Conservation (phyloP, 2,888 invertebrate species). For the Scrobipalpa atriplicella region DNA sequence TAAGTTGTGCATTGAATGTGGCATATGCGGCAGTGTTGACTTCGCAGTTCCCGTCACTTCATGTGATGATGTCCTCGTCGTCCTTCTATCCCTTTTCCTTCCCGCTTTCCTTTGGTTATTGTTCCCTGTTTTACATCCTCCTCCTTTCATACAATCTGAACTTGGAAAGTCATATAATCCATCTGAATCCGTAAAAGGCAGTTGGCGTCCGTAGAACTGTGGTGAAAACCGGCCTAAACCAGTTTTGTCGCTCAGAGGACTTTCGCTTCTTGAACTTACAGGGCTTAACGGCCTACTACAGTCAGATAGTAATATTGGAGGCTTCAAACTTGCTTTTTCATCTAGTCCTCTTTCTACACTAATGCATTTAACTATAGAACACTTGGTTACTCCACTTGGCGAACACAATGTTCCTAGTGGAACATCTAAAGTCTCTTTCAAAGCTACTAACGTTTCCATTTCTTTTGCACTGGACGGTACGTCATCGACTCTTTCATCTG, state of each 20-base stretch:
- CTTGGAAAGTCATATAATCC: constrained; percentile 91
- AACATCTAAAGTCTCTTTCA: constrained; percentile 74
- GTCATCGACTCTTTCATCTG: constrained; percentile 88
- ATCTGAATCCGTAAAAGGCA: constrained; percentile 91
- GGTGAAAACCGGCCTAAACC: constrained; percentile 87
- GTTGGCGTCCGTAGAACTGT: constrained; percentile 86
- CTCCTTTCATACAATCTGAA: constrained; percentile 85
- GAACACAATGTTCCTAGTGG: constrained; percentile 70
- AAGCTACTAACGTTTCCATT: constrained; percentile 68
- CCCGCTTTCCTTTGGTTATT: constrained; percentile 84
- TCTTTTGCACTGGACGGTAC: constrained; percentile 88
- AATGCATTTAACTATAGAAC: constrained; percentile 80
- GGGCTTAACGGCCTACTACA: constrained; percentile 85
- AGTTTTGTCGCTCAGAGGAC: constrained; percentile 89
- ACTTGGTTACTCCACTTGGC: constrained; percentile 77
- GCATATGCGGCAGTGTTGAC: constrained; percentile 79
- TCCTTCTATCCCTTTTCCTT: constrained; percentile 84
- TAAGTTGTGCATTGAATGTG: constrained; percentile 81
- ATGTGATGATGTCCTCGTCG: constrained; percentile 76
- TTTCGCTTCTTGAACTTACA: constrained; percentile 90
- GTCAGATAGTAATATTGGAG: constrained; percentile 82
- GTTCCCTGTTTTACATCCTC: constrained; percentile 74
- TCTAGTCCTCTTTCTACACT: constrained; percentile 82
- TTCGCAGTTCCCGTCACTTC: constrained; percentile 76
- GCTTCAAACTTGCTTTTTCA: constrained; percentile 68